Evolutionary conservation across 2,888 invertebrate species (phyloP).

Genomic region (Cephus spinipes): DNA sequence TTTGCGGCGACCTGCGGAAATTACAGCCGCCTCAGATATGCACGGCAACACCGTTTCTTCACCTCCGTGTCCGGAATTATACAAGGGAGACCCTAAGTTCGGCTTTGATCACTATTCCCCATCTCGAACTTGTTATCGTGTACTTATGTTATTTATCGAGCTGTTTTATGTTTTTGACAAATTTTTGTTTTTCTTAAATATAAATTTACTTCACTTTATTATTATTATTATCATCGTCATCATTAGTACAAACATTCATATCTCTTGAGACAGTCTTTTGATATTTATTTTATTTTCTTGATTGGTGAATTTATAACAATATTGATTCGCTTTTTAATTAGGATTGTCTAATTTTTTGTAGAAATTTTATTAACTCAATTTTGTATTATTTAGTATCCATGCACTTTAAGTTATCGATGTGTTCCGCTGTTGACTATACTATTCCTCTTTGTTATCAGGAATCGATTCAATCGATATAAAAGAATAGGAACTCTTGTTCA

Average conservation of each 20-base stretch:
- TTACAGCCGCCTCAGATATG: constrained; percentile 53
- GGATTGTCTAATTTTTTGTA: neutral
- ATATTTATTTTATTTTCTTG: neutral
- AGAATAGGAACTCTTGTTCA: neutral
- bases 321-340: neutral
- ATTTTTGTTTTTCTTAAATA: neutral
- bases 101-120: neutral
- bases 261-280: neutral
- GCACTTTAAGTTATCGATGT: neutral
- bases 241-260: no score
- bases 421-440: neutral
- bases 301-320: neutral
- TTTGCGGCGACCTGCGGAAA: constrained; percentile 64
- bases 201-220: neutral
- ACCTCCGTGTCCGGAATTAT: constrained; percentile 39
- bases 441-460: neutral
- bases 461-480: neutral
- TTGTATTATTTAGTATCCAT: neutral
- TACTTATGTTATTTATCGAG: neutral
- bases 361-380: neutral
- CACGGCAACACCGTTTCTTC: constrained; percentile 8
- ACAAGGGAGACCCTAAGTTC: constrained; percentile 20
- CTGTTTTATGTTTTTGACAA: neutral
- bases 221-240: no score
- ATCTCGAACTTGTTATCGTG: neutral